Percentiles rank a stretch among this genome's conserved stretches.
Evolutionary conservation across 2,113 vertebrate species (phyloP).

Genomic region (Chionomys nivalis): DNA sequence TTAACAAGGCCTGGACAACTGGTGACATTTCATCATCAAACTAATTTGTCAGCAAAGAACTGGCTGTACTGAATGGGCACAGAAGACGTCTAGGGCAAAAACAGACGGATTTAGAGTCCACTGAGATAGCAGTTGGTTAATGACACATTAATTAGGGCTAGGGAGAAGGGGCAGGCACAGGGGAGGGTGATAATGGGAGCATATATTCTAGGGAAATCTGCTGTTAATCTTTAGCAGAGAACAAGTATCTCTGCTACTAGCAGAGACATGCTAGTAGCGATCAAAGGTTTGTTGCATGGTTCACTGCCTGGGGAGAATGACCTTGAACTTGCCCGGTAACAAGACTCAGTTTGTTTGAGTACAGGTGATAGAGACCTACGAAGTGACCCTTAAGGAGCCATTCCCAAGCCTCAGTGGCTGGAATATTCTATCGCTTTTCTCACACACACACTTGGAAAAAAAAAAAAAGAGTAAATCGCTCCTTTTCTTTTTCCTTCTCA

Average conservation of each 20-base stretch:
- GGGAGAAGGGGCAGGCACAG: neutral
- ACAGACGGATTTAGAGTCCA: conserved; percentile 15
- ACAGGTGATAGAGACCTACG: neutral
- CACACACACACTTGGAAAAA: neutral
- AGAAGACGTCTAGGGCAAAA: neutral
- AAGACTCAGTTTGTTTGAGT: neutral
- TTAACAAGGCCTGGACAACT: conserved; percentile 4
- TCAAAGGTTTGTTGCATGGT: neutral
- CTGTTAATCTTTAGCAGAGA: neutral
- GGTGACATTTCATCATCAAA: conserved; percentile 44
- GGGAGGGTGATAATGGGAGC: neutral
- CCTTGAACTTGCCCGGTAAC: neutral
- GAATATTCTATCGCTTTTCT: neutral
- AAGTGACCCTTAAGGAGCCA: neutral
- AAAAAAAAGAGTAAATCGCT: neutral
- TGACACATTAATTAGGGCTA: conserved; percentile 45
- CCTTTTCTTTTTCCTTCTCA: neutral
- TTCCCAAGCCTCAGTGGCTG: neutral
- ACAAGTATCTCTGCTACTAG: neutral
- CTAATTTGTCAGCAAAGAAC: conserved; percentile 49
- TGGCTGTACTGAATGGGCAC: neutral
- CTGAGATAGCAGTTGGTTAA: conserved; percentile 4
- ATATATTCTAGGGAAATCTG: neutral
- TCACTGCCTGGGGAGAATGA: neutral
- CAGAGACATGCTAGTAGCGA: neutral